phyloP scores from a whole-genome alignment of 2,888 invertebrate species.

The Pterostichus niger region DNA sequence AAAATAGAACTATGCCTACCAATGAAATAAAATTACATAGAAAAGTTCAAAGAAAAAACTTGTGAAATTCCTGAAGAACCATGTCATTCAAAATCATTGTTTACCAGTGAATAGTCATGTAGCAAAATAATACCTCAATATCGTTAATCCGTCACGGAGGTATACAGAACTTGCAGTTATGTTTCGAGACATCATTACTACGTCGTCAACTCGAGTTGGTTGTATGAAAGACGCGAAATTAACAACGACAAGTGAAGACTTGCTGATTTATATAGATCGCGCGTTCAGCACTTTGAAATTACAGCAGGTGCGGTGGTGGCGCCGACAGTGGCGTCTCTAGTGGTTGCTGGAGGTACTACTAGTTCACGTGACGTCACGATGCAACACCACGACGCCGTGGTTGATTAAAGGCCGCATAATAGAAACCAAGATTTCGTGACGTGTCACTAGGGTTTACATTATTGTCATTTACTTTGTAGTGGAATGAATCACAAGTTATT shows the following conservation, averaged over 20 bases:
- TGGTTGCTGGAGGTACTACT: not conserved
- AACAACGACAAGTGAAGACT: conserved; percentile 42
- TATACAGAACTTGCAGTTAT: not conserved
- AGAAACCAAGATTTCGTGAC: conserved; percentile 21
- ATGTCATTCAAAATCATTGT: not conserved
- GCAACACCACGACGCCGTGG: not conserved
- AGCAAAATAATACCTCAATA: conserved; percentile 16
- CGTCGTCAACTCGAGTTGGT: conserved; percentile 9
- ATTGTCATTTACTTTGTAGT: not conserved
- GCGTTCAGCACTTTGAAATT: conserved; percentile 52
- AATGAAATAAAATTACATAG: too few species aligned
- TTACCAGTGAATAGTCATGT: conserved; percentile 2
- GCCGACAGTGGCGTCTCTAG: conserved; percentile 28
- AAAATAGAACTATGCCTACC: too few species aligned
- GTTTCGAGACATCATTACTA: conserved; percentile 44
- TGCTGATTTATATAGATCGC: conserved; percentile 46
- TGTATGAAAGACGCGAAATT: conserved; percentile 49
- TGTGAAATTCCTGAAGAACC: not conserved
- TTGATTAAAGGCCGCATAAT: conserved; percentile 53
- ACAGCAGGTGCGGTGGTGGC: not conserved
- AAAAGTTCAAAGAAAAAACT: not conserved
- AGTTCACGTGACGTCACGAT: conserved; percentile 34
- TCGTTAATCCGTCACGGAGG: conserved; percentile 2
- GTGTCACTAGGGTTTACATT: not conserved
- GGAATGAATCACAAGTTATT: not conserved